Conservation (phyloP, 1,140 invertebrate genomes). For the Lysiphlebus fabarum region DNA sequence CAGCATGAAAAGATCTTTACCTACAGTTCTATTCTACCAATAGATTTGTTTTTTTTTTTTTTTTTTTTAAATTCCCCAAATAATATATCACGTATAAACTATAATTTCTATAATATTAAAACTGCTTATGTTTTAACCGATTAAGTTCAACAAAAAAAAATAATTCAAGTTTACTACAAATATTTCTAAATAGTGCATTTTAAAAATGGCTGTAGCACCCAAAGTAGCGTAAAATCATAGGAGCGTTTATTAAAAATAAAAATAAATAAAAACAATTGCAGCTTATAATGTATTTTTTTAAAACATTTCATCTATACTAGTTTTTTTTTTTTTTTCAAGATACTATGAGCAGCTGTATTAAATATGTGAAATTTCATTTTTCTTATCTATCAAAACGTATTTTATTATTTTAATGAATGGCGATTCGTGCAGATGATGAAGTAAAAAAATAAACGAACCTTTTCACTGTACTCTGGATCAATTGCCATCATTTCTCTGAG, state of each 20-base stretch:
- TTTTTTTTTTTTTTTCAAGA: slow-evolving; percentile 9
- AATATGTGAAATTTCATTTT: slow-evolving; percentile 14
- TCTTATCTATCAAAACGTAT: slow-evolving; percentile 15
- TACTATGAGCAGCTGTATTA: slow-evolving; percentile 18
- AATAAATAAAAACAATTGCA: slow-evolving; percentile 6
- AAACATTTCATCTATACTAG: not conserved
- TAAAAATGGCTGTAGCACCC: slow-evolving; percentile 3
- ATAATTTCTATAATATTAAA: no score
- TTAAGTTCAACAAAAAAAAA: no score
- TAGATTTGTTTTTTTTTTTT: slow-evolving; percentile 6
- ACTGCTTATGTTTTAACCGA: not conserved
- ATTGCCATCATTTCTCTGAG: slow-evolving; percentile 97
- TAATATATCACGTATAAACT: no score
- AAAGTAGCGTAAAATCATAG: slow-evolving; percentile 11
- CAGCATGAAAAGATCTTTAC: slow-evolving; percentile 56
- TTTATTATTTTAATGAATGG: slow-evolving; percentile 1
- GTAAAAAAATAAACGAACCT: slow-evolving; percentile 61
- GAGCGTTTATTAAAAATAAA: slow-evolving; percentile 6
- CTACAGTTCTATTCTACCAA: slow-evolving; percentile 53
- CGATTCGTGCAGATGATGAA: slow-evolving; percentile 15
- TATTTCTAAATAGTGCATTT: slow-evolving; percentile 3
- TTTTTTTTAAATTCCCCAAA: no score
- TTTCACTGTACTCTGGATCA: slow-evolving; percentile 92
- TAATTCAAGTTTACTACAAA: slow-evolving; percentile 1
- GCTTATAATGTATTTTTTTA: slow-evolving; percentile 1